Percentiles rank a stretch among this genome's conserved stretches.
Evolutionary conservation across 1,140 invertebrate species (phyloP).

Genomic region (Diuraphis noxia): DNA sequence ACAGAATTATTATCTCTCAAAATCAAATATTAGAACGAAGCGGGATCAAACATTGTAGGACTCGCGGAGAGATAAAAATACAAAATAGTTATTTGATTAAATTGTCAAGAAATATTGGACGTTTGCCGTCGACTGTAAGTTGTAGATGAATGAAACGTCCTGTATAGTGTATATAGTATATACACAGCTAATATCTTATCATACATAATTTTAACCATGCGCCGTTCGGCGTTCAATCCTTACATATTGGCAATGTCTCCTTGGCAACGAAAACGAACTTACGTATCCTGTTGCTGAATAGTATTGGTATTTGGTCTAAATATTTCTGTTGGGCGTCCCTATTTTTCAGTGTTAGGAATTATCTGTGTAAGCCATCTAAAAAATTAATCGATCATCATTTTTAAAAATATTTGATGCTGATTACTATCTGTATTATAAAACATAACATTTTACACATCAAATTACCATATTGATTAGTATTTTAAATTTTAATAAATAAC

Average conservation of each 20-base stretch:
- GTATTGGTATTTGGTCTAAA: background rate
- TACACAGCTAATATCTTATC: background rate
- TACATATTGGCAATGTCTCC: background rate
- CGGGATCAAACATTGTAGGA: background rate
- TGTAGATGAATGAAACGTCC: no score
- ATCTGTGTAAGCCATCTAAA: background rate
- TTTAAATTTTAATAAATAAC: background rate
- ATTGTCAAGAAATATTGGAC: background rate
- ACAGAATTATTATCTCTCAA: background rate
- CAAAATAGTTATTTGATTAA: background rate
- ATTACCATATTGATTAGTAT: background rate
- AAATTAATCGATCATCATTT: background rate
- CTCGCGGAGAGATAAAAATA: background rate
- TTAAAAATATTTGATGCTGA: background rate
- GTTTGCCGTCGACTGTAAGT: background rate
- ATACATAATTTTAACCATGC: background rate
- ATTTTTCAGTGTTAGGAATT: background rate
- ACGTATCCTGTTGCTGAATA: background rate
- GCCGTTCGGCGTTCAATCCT: background rate
- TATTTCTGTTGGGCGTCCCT: background rate
- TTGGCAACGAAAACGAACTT: background rate
- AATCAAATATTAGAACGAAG: background rate
- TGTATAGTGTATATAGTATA: background rate
- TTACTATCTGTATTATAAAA: background rate
- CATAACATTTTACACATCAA: background rate